phyloP scores from a whole-genome alignment of 2,113 vertebrate species.

The Urocynchramus pylzowi region DNA sequence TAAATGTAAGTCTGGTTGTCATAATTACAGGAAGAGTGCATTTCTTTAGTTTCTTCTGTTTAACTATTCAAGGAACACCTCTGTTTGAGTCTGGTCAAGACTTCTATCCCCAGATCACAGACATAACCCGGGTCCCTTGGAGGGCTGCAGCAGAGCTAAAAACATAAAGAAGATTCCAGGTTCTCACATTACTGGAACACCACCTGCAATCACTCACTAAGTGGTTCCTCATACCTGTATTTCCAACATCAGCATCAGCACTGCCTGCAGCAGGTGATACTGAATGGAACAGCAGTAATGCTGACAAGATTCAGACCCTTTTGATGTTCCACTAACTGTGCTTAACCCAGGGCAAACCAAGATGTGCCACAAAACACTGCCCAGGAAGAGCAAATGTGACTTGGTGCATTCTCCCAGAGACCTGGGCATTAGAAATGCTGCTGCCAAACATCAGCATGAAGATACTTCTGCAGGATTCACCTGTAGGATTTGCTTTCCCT shows the following conservation, averaged over 20 bases:
- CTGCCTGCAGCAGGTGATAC: neutral
- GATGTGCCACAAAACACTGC: neutral
- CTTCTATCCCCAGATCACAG: neutral
- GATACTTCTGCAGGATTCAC: neutral
- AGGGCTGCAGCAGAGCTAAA: neutral
- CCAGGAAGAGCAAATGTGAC: neutral
- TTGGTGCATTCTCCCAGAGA: neutral
- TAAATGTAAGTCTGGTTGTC: neutral
- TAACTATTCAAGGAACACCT: neutral
- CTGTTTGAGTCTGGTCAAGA: neutral
- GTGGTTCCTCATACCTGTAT: neutral
- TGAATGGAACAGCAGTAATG: neutral
- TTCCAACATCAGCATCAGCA: neutral
- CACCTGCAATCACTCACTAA: neutral
- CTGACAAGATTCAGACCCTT: neutral
- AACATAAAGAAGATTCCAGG: neutral
- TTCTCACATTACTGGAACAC: neutral
- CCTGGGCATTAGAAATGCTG: neutral
- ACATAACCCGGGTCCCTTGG: neutral
- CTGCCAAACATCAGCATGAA: neutral
- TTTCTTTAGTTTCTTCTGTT: neutral
- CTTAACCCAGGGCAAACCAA: neutral
- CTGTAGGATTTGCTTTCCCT: neutral
- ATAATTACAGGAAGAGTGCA: neutral
- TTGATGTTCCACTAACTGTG: neutral